These are phyloP conservation scores for Puntigrus tetrazona DNA, from an alignment of 2,113 vertebrate genomes.

Conservation along the genomic window DNA sequence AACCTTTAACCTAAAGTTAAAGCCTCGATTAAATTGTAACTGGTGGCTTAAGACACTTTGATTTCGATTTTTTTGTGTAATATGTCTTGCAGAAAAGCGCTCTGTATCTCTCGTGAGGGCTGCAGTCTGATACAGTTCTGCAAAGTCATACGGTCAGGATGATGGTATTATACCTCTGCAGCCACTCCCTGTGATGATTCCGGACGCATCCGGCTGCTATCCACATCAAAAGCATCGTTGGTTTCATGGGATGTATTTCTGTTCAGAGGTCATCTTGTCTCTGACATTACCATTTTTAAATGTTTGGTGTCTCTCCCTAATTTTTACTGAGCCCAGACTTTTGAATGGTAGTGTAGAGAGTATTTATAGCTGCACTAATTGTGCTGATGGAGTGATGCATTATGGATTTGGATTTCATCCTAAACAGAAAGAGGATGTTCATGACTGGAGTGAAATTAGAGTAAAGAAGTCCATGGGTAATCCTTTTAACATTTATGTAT, in stretches of 20 bases:
- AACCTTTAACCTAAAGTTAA: too few species aligned
- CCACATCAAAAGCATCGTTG: not conserved
- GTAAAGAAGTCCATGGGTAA: not conserved
- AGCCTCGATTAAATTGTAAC: not conserved
- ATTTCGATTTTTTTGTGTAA: not conserved
- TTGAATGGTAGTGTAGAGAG: not conserved
- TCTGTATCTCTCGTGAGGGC: not conserved
- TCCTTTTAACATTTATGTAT: constrained; percentile 2
- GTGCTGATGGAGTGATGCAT: not conserved
- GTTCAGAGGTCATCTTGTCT: not conserved
- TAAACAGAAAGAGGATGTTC: not conserved
- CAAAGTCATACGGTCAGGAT: not conserved
- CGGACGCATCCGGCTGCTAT: not conserved
- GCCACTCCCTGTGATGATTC: constrained; percentile 13
- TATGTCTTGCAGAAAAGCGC: not conserved
- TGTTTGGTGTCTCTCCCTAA: not conserved
- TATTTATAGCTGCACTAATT: not conserved
- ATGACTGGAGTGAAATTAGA: not conserved
- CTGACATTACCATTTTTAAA: not conserved
- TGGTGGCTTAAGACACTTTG: not conserved
- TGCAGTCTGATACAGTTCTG: constrained; percentile 14
- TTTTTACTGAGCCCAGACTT: not conserved
- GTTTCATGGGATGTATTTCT: not conserved
- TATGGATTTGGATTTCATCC: constrained; percentile 4
- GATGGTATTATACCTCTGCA: not conserved